Percentiles rank a stretch among this genome's conserved stretches.
Evolutionary conservation across 2,113 vertebrate genomes (phyloP).

Genomic region (Cololabis saira): DNA sequence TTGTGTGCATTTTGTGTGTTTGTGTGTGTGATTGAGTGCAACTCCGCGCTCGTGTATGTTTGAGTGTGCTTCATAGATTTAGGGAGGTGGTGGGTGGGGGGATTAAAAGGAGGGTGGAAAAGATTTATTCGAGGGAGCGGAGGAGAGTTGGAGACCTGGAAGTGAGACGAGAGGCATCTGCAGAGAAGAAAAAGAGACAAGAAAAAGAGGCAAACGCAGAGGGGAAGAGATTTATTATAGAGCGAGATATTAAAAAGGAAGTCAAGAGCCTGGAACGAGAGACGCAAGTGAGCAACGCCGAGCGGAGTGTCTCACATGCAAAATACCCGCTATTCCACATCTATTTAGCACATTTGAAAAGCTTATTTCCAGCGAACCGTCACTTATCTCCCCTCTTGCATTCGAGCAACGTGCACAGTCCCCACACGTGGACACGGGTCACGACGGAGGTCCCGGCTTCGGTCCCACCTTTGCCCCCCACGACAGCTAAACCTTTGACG

Average conservation of each 20-base stretch:
- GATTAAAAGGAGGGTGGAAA: constrained; percentile 29
- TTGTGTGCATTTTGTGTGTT: constrained; percentile 53
- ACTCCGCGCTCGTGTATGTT: constrained; percentile 53
- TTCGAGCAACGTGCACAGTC: not conserved
- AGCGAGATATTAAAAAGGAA: constrained; percentile 63
- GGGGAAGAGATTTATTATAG: constrained; percentile 62
- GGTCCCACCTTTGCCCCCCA: no score
- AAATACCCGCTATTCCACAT: constrained; percentile 20
- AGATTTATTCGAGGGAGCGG: constrained; percentile 73
- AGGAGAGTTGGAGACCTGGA: constrained; percentile 62
- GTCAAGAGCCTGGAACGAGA: constrained; percentile 54
- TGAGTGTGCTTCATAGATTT: constrained; percentile 71
- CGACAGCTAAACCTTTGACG: no score
- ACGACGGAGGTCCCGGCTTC: no score
- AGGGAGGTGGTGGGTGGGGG: constrained; percentile 27
- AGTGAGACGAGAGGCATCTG: constrained; percentile 46
- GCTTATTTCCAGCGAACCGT: not conserved
- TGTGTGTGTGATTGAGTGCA: constrained; percentile 39
- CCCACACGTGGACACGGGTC: no score
- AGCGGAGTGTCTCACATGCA: constrained; percentile 47
- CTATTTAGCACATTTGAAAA: not conserved
- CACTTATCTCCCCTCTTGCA: not conserved
- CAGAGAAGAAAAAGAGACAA: constrained; percentile 45
- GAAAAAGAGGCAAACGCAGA: constrained; percentile 46
- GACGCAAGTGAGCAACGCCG: constrained; percentile 48